These are phyloP conservation scores for Nesogale talazaci DNA, from an alignment of 2,113 vertebrate genomes.

Conservation along the genomic window DNA sequence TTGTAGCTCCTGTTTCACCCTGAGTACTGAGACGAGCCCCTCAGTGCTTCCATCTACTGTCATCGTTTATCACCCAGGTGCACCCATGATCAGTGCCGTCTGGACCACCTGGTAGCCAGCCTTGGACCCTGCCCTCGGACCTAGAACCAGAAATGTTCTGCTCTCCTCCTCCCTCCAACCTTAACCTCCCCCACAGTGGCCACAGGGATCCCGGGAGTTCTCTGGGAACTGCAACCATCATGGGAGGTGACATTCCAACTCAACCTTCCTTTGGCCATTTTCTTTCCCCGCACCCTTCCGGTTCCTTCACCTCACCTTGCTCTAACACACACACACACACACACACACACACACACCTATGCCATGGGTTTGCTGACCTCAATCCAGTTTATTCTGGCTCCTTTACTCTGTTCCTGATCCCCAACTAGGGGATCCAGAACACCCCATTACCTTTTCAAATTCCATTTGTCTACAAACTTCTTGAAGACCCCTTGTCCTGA, in stretches of 20 bases:
- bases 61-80: background rate
- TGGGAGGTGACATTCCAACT: conserved; percentile 6
- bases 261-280: background rate
- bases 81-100: no score
- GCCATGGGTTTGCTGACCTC: background rate
- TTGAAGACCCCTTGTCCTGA: no score
- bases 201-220: background rate
- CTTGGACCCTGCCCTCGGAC: conserved; percentile 47
- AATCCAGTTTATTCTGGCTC: no score
- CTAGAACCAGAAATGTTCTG: conserved; percentile 23
- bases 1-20: conserved; percentile 27
- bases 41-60: background rate
- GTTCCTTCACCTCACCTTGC: background rate
- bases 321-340: background rate
- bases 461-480: no score
- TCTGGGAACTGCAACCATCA: conserved; percentile 18
- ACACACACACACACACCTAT: background rate
- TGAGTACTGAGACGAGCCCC: background rate
- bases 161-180: conserved; percentile 44
- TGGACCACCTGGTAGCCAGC: conserved; percentile 60
- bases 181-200: conserved; percentile 47
- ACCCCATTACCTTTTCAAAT: no score
- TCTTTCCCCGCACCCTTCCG: background rate
- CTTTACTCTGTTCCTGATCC: no score
- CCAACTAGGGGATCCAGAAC: no score